Base-by-base conservation (phyloP, 2,888 invertebrate genomes). In the Sialis lutaria region DNA sequence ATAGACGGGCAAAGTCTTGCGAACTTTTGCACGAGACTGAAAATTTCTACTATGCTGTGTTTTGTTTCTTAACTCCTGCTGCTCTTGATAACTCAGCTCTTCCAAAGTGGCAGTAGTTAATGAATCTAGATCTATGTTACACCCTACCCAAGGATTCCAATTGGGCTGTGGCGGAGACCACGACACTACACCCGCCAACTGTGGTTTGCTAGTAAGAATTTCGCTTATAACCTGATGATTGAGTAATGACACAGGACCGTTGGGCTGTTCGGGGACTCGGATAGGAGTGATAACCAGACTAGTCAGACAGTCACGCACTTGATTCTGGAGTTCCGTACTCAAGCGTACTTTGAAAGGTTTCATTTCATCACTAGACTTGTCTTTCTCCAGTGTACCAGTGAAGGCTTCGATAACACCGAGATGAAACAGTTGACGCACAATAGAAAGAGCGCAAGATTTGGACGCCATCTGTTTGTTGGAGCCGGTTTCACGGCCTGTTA, bases 81-180 rank as follows among this genome's bases (percentile, higher is more conserved):
- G 73, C 54, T 93, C 68, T 53, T 92, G 85, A 1, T 74, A 64
- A 53, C 91, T 91, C 42, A 86, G 67, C 33, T 74, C 66, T 2
- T 86, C 85, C 43, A 86, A 64, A 5, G 71, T 67, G 1, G 75
- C 74, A 0, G 74, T 71, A 0, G 88, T 80, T 49, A 88, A 60
- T 1, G 82, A 83, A 0, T 93, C 93, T 62, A 96, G 96, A 56
- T 97, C 92, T 57, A 98, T 95, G 61, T 97, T 97, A 58, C 90
- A 91, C 0, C 82, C 86, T 10, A 82, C 83, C 97, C 97, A 98
- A 0, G 95, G 85, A 64, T 98, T 93, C 96, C 97, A 98, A 64
- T 98, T 98, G 5, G 78, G 77, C 57, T 84, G 82, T 0, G 97
- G 95, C 1, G 97, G 97, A 0, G 92, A 87, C 97, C 97, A 98